Evolutionary conservation across 1,140 invertebrate genomes (phyloP).

Genomic region (Harpegnathos saltator): DNA sequence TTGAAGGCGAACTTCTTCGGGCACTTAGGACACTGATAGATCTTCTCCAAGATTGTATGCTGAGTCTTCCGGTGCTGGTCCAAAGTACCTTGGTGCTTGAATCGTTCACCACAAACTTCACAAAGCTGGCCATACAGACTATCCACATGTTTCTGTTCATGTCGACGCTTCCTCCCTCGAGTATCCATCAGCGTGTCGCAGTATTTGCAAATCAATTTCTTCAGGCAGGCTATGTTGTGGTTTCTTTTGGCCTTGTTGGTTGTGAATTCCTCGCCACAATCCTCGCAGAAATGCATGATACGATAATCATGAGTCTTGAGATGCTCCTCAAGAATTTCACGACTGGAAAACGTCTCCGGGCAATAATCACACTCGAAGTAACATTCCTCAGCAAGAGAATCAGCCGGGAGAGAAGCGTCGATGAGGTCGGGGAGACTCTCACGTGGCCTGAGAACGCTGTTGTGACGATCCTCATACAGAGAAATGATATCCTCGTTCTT

Average conservation of each 20-base stretch:
- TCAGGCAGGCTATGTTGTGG: conserved; percentile 81
- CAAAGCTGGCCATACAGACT: conserved; percentile 82
- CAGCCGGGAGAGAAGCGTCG: conserved; percentile 53
- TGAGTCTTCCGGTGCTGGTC: conserved; percentile 84
- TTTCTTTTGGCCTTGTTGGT: conserved; percentile 81
- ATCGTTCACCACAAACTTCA: conserved; percentile 84
- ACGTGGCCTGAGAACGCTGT: conserved; percentile 44
- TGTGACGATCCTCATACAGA: conserved; percentile 79
- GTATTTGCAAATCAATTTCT: conserved; percentile 82
- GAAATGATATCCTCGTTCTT: conserved; percentile 82
- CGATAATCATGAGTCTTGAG: conserved; percentile 82
- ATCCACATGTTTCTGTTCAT: conserved; percentile 85
- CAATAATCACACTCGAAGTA: conserved; percentile 84
- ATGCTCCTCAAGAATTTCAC: conserved; percentile 81
- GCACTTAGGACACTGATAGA: conserved; percentile 84
- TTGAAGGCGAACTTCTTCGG: conserved; percentile 85
- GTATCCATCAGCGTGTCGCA: conserved; percentile 80
- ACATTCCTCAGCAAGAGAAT: conserved; percentile 69
- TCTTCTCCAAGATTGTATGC: conserved; percentile 84
- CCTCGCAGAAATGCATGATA: conserved; percentile 82
- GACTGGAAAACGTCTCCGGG: conserved; percentile 75
- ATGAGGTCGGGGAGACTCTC: conserved; percentile 74
- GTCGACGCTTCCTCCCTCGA: conserved; percentile 83
- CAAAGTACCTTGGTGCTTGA: conserved; percentile 84
- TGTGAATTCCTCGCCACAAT: conserved; percentile 82